Evolutionary conservation across 1,140 invertebrate genomes (phyloP), one percentile per base, ranked within the genome.

Genomic region (Olivierus martensii): DNA sequence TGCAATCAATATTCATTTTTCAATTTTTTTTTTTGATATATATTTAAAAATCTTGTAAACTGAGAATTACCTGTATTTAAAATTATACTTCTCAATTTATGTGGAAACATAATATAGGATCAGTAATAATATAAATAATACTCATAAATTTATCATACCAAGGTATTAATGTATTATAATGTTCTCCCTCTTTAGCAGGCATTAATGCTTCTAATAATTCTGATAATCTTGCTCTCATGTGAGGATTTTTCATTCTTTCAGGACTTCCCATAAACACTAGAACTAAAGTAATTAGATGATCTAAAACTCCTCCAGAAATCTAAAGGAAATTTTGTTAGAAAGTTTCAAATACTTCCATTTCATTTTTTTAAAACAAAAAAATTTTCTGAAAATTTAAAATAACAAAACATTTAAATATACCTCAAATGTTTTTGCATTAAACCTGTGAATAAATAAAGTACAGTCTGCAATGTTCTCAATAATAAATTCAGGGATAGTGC

Each of bases 221-320:
- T 0, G 92, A 91, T 42, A 97, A 68, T 54, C 82, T 77, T 1
- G 91, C 92, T 53, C 90, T 75, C 45, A 94, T 71, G 76, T 97
- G 92, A 17, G 92, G 93, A 75, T 96, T 97, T 62, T 85, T 84
- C 45, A 91, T 79, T 46, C 84, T 72, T 6, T 78, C 68, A 0
- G 82, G 76, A 57, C 83, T 84, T 11, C 87, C 85, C 79, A 81
- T 81, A 59, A 77, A 79, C 4, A 77, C 70, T 4, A 80, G 60
- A 36, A 80, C 69, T 38, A 78, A 59, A 1, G 83, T 86, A 57
- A 96, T 76, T 44, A 93, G 62, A 52, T 71, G 67, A 63, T 81
- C 73, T 52, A 87, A 63, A 58, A 80, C 70, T 2, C 68, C 68
- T 34, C 73, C 68, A 14, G 78, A 73, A 28, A 28, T 28, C 28